Evolutionary conservation across 2,888 invertebrate species (phyloP).

Genomic region (Empis stercorea): DNA sequence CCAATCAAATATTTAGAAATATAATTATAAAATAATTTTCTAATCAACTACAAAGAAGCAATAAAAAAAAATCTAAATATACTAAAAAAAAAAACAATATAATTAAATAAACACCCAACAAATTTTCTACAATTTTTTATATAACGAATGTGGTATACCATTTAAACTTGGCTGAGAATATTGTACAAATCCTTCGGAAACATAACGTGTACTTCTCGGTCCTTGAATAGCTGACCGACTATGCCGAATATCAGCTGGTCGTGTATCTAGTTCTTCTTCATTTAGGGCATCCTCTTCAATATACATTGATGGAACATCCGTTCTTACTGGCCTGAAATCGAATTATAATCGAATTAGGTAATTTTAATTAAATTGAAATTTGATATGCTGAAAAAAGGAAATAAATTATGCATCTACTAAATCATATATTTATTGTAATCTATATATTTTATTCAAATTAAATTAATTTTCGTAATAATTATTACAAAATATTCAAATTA

Average conservation of each 20-base stretch:
- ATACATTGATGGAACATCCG: slow-evolving; percentile 37
- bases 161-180: slow-evolving; percentile 38
- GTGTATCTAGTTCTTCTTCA: slow-evolving; percentile 28
- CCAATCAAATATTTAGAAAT: too few relatives aligned
- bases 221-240: slow-evolving; percentile 23
- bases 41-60: too few relatives aligned
- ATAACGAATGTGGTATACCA: slow-evolving; percentile 36
- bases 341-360: too few relatives aligned
- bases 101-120: too few relatives aligned
- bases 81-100: background rate
- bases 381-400: too few relatives aligned
- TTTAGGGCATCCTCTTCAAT: slow-evolving; percentile 36
- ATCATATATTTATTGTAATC: too few relatives aligned
- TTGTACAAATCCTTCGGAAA: slow-evolving; percentile 38
- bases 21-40: background rate
- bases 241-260: slow-evolving; percentile 20
- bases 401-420: too few relatives aligned
- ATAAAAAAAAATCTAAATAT: background rate
- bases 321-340: slow-evolving; percentile 32
- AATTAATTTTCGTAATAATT: too few relatives aligned
- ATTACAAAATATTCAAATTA: too few relatives aligned
- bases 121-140: slow-evolving; percentile 28
- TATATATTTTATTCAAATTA: too few relatives aligned
- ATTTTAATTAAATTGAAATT: too few relatives aligned
- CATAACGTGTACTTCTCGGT: slow-evolving; percentile 23